Percentiles rank a stretch among this genome's conserved stretches.
phyloP scores from a whole-genome alignment of 2,888 invertebrate species.

The Conchocele bisecta region DNA sequence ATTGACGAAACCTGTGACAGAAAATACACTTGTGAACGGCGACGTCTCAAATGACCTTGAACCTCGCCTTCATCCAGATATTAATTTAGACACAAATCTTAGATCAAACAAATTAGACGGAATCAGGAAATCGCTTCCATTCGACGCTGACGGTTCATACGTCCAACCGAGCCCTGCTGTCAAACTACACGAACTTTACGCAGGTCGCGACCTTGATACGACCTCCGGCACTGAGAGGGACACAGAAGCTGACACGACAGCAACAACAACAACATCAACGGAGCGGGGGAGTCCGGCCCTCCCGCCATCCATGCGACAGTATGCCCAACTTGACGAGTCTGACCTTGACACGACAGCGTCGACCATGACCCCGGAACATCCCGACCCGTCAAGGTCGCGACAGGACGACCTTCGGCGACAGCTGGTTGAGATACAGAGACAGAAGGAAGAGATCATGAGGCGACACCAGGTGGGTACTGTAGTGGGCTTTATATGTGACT shows the following conservation, averaged over 20 bases:
- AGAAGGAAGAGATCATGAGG: constrained; percentile 71
- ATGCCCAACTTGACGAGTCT: constrained; percentile 41
- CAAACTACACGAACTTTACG: constrained; percentile 49
- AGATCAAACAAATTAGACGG: constrained; percentile 59
- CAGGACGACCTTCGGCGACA: constrained; percentile 66
- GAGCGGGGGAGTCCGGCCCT: constrained; percentile 70
- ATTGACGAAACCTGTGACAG: constrained; percentile 38
- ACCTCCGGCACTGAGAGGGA: constrained; percentile 51
- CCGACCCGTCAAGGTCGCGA: constrained; percentile 57
- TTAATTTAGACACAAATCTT: constrained; percentile 40
- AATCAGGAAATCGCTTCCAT: constrained; percentile 70
- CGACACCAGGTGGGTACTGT: constrained; percentile 59
- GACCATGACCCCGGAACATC: constrained; percentile 46
- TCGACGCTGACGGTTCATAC: constrained; percentile 68
- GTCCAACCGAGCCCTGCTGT: constrained; percentile 43
- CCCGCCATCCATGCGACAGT: constrained; percentile 8
- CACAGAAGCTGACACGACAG: constrained; percentile 64
- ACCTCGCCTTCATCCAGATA: constrained; percentile 22
- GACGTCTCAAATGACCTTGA: constrained; percentile 29
- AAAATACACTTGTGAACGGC: neutral
- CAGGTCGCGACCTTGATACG: constrained; percentile 42
- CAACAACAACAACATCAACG: constrained; percentile 60
- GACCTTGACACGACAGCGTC: constrained; percentile 58
- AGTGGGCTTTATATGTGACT: no score
- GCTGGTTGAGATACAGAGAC: constrained; percentile 70